A percentile compares a stretch with the other conserved stretches of the same genome.
phyloP scores from a whole-genome alignment of 2,888 invertebrate species.

The Idaea biselata region DNA sequence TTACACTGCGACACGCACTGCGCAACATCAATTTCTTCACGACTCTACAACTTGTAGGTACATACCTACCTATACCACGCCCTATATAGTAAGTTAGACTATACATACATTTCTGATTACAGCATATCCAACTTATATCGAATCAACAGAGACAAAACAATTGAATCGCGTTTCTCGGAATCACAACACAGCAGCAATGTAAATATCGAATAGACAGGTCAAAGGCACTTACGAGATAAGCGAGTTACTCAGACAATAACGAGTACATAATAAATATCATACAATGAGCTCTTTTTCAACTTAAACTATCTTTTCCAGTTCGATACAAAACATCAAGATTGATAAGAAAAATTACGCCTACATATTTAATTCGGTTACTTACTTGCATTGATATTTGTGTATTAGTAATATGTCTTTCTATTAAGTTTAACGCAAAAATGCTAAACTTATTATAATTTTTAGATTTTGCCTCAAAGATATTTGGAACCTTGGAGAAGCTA shows the following conservation, averaged over 20 bases:
- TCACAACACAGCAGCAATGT: constrained; percentile 37
- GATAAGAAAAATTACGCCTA: background rate
- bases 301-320: constrained; percentile 30
- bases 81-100: background rate
- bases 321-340: background rate
- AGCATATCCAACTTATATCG: constrained; percentile 24
- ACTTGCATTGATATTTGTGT: too few relatives aligned
- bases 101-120: constrained; percentile 11
- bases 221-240: constrained; percentile 63
- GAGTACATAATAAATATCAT: constrained; percentile 8
- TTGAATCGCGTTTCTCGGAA: constrained; percentile 54
- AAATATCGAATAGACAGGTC: constrained; percentile 60
- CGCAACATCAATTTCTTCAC: constrained; percentile 32
- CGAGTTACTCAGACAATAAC: constrained; percentile 34
- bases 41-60: constrained; percentile 21
- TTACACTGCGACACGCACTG: constrained; percentile 46
- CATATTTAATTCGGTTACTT: too few relatives aligned
- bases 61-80: background rate
- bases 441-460: too few relatives aligned
- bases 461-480: too few relatives aligned
- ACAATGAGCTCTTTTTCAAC: background rate
- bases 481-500: too few relatives aligned
- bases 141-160: constrained; percentile 50
- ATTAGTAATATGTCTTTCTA: too few relatives aligned
- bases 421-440: too few relatives aligned